Evolutionary conservation across 1,140 invertebrate genomes (phyloP).

Genomic region (Heliconius hermathena): DNA sequence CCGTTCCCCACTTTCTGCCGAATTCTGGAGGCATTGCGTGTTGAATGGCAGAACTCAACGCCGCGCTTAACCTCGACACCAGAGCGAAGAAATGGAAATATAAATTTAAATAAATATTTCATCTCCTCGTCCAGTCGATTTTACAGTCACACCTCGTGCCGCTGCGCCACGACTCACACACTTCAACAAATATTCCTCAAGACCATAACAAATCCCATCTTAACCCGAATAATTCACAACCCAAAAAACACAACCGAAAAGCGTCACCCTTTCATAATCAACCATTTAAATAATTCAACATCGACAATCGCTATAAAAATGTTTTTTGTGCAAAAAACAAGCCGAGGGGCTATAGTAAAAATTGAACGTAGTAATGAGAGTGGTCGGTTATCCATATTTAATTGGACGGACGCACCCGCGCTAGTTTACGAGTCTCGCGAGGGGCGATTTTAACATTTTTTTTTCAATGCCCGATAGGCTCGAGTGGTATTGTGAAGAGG

Average conservation of each 20-base stretch:
- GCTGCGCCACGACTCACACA: too few relatives aligned
- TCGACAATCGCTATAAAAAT: conserved; percentile 56
- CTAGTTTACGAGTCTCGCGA: conserved; percentile 67
- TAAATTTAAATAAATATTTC: too few relatives aligned
- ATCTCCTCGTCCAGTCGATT: too few relatives aligned
- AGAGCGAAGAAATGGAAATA: too few relatives aligned
- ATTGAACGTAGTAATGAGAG: conserved; percentile 66
- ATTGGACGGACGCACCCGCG: conserved; percentile 64
- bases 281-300: conserved; percentile 52
- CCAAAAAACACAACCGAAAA: conserved; percentile 9
- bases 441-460: conserved; percentile 73
- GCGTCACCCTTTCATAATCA: conserved; percentile 31
- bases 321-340: conserved; percentile 38
- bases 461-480: conserved; percentile 74
- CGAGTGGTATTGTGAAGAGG: conserved; percentile 75
- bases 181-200: not conserved
- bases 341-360: conserved; percentile 57
- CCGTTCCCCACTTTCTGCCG: too few relatives aligned
- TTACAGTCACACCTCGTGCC: too few relatives aligned
- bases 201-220: not conserved
- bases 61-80: too few relatives aligned
- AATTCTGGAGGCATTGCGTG: too few relatives aligned
- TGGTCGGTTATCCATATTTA: conserved; percentile 76
- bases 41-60: too few relatives aligned
- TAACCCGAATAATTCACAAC: not conserved